phyloP scores from a whole-genome alignment of 2,888 invertebrate genomes.

The Baronia brevicornis region DNA sequence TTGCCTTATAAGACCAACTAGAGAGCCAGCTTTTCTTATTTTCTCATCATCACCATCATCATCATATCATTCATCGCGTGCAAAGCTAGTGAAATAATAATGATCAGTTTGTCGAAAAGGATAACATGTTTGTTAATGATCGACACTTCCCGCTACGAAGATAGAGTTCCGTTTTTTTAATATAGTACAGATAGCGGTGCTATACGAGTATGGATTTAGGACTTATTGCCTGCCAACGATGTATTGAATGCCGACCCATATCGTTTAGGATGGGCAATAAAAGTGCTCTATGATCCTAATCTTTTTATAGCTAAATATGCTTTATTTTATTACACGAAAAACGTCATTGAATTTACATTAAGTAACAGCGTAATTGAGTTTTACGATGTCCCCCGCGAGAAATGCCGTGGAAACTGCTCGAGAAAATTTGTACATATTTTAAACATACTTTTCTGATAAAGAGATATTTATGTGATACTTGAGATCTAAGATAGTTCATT shows the following conservation, averaged over 20 bases:
- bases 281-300: constrained; percentile 11
- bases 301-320: constrained; percentile 13
- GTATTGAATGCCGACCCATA: constrained; percentile 14
- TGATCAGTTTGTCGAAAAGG: constrained; percentile 12
- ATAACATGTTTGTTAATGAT: constrained; percentile 7
- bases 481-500: too few species aligned
- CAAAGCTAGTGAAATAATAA: too few species aligned
- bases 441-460: too few species aligned
- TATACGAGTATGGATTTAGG: constrained; percentile 25
- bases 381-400: constrained; percentile 6
- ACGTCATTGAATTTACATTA: constrained; percentile 13
- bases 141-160: constrained; percentile 5
- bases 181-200: constrained; percentile 33
- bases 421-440: constrained; percentile 1
- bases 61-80: too few species aligned
- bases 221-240: constrained; percentile 9
- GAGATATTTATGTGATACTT: too few species aligned
- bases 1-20: too few species aligned
- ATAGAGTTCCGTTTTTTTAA: constrained; percentile 13
- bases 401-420: constrained; percentile 1
- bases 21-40: too few species aligned
- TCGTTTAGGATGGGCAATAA: constrained; percentile 13
- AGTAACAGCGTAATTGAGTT: constrained; percentile 8
- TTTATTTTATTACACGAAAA: constrained; percentile 11
- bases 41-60: too few species aligned